Percentiles rank a stretch among this genome's conserved stretches.
phyloP scores from a whole-genome alignment of 1,140 invertebrate species.

The Nebria ingens region DNA sequence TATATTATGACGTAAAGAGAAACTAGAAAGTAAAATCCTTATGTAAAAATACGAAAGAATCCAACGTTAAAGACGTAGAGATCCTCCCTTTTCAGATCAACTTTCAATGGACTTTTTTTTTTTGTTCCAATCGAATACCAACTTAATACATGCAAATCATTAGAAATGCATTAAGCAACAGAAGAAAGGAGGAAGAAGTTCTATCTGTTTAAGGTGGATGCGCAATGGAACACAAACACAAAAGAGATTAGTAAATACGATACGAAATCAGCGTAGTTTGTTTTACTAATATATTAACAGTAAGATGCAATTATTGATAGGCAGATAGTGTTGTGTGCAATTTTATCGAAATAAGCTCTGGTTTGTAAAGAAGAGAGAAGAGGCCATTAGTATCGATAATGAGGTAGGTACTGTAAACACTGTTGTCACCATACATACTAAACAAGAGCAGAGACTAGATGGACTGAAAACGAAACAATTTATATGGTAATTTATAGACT shows the following conservation, averaged over 20 bases:
- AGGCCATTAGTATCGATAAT: not conserved
- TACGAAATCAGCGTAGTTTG: too few species aligned
- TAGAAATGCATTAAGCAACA: not conserved
- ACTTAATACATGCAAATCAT: not conserved
- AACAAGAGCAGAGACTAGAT: not conserved
- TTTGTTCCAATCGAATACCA: not conserved
- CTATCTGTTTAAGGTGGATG: too few species aligned
- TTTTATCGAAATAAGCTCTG: too few species aligned
- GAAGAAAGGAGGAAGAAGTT: too few species aligned
- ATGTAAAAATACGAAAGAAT: not conserved
- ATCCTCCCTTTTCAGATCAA: not conserved
- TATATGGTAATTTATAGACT: slow-evolving; percentile 5
- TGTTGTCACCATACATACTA: not conserved
- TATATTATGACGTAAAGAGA: too few species aligned
- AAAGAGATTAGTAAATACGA: too few species aligned
- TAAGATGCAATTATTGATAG: too few species aligned
- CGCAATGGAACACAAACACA: too few species aligned
- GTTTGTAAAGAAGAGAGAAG: too few species aligned
- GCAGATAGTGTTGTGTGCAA: too few species aligned
- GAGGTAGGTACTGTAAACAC: not conserved
- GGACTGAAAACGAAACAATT: not conserved
- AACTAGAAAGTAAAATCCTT: too few species aligned
- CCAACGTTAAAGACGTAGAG: not conserved
- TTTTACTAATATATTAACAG: too few species aligned
- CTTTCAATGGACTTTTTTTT: not conserved